phyloP scores from a whole-genome alignment of 2,797 vertebrate species.

The Malurus leucopterus region DNA sequence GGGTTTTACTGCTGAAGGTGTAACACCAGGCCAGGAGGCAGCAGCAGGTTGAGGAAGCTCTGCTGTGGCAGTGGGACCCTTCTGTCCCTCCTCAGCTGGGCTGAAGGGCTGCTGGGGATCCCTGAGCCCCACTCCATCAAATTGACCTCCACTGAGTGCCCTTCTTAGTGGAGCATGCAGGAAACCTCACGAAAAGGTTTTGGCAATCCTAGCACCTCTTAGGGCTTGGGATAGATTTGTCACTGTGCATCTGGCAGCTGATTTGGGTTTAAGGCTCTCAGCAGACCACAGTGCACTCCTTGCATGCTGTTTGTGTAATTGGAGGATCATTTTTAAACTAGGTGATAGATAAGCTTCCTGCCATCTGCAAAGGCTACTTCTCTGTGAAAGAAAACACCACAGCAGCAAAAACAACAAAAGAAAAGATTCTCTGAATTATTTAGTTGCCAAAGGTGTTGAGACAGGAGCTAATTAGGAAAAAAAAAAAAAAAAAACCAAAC shows the following conservation, averaged over 20 bases:
- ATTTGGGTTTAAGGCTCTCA: not conserved
- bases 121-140: not conserved
- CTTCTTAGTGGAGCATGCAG: accelerated
- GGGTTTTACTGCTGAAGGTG: not conserved
- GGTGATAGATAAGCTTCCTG: not conserved
- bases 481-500: conserved; percentile 39
- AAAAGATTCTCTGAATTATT: conserved; percentile 39
- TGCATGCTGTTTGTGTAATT: not conserved
- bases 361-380: not conserved
- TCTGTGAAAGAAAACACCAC: not conserved
- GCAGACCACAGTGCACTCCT: not conserved
- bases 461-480: conserved; percentile 64
- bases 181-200: not conserved
- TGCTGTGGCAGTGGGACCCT: accelerated
- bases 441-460: conserved; percentile 65
- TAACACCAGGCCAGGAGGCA: not conserved
- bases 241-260: not conserved
- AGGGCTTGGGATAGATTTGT: not conserved
- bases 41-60: not conserved
- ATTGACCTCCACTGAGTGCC: not conserved
- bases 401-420: not conserved
- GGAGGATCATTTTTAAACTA: not conserved
- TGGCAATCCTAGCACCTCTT: not conserved
- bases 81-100: not conserved
- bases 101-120: not conserved